Evolutionary conservation across 2,797 vertebrate species (phyloP), one percentile per base, ranked within the genome.

Genomic region (Rhabdomys pumilio): DNA sequence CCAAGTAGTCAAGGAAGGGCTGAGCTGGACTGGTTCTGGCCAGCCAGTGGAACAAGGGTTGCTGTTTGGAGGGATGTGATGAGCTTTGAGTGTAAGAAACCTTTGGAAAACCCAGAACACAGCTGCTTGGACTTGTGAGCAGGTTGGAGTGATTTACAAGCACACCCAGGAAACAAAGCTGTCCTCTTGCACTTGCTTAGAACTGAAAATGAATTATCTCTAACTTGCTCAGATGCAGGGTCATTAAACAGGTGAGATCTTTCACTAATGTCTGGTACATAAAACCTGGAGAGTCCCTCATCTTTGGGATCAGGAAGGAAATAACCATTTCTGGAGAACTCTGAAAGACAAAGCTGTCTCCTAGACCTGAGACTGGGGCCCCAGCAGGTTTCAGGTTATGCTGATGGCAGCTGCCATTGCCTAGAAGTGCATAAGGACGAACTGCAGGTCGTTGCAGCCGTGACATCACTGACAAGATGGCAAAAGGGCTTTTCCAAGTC

Each of bases 391-490:
- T 87, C 34, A 72, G 79, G 34, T 41, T 8, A 57, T 75, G 6
- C 69, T 61, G 77, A 24, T 65, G 14, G 1, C 44, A 41, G 34
- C 41, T 67, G 22, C 55, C 59, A 44, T 73, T 80, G 22, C 57
- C 73, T 89, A 38, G 53, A 89, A 61, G 8, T 72, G 0, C 19
- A 26, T 77, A 63, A 50, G 55, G 88, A 1, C 0, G 6, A 34
- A 67, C 17, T 29, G 7, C 13, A 83, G 55, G 57, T 94, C 65
- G 94, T 85, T 83, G 87, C 83, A 97, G 76, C 76, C 72, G 44
- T 47, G 81, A 14, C 55, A 3, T 86, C 4, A n/a, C 91, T 97
- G 89, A 91, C 97, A 95, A 63, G 92, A 86, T 96, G 94, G 93
- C 90, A 93, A 81, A 92, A 73, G 87, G 69, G 29, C 72, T 94